phyloP scores from a whole-genome alignment of 2,888 invertebrate genomes.

The Tachina lurida region DNA sequence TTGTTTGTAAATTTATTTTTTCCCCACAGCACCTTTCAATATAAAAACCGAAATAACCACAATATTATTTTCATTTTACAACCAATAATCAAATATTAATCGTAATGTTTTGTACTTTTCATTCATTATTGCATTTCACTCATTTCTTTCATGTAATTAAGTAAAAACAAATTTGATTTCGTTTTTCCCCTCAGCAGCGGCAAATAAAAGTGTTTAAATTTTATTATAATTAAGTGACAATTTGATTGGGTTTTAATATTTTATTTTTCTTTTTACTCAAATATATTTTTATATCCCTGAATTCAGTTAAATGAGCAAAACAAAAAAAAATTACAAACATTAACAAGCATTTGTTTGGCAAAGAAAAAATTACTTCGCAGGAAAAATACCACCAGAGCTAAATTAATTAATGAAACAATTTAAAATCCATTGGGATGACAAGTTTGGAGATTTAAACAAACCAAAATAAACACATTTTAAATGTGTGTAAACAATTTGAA shows the following conservation, averaged over 20 bases:
- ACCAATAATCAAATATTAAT: constrained; percentile 31
- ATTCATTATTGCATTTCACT: constrained; percentile 23
- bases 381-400: constrained; percentile 45
- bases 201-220: constrained; percentile 25
- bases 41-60: background rate
- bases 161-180: constrained; percentile 34
- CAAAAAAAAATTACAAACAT: constrained; percentile 40
- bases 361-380: background rate
- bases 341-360: constrained; percentile 42
- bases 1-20: background rate
- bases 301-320: constrained; percentile 25
- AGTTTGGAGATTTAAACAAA: constrained; percentile 38
- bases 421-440: constrained; percentile 59
- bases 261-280: constrained; percentile 62
- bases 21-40: background rate
- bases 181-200: background rate
- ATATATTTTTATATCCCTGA: background rate
- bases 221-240: constrained; percentile 79
- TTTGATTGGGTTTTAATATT: constrained; percentile 74
- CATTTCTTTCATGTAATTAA: constrained; percentile 35
- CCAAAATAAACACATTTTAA: constrained; percentile 58
- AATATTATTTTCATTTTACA: background rate
- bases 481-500: constrained; percentile 40
- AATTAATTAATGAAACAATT: constrained; percentile 70
- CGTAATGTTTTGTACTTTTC: constrained; percentile 5